phyloP scores from a whole-genome alignment of 2,797 vertebrate species.

The Danio aesculapii region DNA sequence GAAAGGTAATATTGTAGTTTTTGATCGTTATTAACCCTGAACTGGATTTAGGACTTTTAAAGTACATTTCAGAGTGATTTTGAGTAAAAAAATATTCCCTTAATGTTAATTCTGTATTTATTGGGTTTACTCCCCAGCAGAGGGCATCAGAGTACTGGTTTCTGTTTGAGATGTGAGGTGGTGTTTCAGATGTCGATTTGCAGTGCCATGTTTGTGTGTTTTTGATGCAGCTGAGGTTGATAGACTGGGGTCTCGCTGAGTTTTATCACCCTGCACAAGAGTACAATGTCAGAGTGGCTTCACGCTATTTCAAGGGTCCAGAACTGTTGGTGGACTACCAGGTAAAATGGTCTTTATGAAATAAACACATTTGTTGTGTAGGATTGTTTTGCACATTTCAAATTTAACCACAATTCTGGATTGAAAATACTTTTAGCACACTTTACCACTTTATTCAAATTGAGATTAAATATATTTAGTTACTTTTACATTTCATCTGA shows the following conservation, averaged over 20 bases:
- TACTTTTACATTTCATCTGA: too few relatives aligned
- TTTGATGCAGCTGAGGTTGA: slow-evolving; percentile 88
- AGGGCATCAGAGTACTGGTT: not conserved
- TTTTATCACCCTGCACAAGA: slow-evolving; percentile 98
- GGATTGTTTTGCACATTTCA: not conserved
- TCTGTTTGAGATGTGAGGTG: not conserved
- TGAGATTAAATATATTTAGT: too few relatives aligned
- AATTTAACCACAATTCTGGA: too few relatives aligned
- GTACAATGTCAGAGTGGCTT: slow-evolving; percentile 97
- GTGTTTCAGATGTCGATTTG: not conserved
- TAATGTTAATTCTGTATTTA: not conserved
- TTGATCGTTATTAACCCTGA: not conserved
- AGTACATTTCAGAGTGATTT: not conserved
- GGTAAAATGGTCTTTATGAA: slow-evolving; percentile 72
- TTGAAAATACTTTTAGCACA: too few relatives aligned
- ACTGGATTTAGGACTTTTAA: not conserved
- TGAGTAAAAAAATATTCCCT: not conserved
- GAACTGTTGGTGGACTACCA: slow-evolving; percentile 99
- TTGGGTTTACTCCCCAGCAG: slow-evolving; percentile 25
- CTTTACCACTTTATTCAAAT: too few relatives aligned
- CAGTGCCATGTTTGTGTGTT: not conserved
- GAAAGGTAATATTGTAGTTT: slow-evolving; percentile 80
- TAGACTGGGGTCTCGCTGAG: slow-evolving; percentile 97
- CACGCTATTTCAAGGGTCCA: slow-evolving; percentile 97
- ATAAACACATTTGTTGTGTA: too few relatives aligned